These are phyloP conservation scores for Endotricha flammealis DNA, from an alignment of 2,888 invertebrate genomes.

Conservation along the genomic window DNA sequence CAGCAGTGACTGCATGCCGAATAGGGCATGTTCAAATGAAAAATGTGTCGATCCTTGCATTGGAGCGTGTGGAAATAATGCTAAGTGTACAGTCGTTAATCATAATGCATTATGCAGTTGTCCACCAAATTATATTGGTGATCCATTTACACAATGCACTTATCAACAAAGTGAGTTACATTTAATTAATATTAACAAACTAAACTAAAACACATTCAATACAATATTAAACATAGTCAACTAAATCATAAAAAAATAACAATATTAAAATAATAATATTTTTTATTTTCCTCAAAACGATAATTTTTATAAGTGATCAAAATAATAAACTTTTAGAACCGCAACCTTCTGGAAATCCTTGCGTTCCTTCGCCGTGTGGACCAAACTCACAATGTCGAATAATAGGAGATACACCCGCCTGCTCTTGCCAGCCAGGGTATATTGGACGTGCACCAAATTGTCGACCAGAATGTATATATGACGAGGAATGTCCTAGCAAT, in stretches of 20 bases:
- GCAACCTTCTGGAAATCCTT: slow-evolving; percentile 83
- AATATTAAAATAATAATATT: slow-evolving; percentile 1
- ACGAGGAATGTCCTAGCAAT: slow-evolving; percentile 90
- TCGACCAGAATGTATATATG: slow-evolving; percentile 90
- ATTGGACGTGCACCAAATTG: slow-evolving; percentile 91
- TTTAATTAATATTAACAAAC: slow-evolving; percentile 7
- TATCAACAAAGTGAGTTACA: slow-evolving; percentile 81
- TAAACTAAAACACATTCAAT: neutral
- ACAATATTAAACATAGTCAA: neutral
- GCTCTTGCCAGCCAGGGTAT: slow-evolving; percentile 87
- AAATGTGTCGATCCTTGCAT: slow-evolving; percentile 90
- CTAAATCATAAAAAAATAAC: slow-evolving; percentile 2
- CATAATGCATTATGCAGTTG: slow-evolving; percentile 93
- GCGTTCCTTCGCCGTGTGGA: slow-evolving; percentile 90
- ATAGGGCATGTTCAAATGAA: slow-evolving; percentile 87
- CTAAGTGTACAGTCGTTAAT: slow-evolving; percentile 89
- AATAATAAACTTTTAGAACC: slow-evolving; percentile 61
- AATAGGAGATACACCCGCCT: slow-evolving; percentile 86
- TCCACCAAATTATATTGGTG: slow-evolving; percentile 84
- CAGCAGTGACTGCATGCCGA: slow-evolving; percentile 89
- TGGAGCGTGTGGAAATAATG: slow-evolving; percentile 89
- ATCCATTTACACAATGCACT: slow-evolving; percentile 87
- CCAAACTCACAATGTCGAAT: slow-evolving; percentile 89
- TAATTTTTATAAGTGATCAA: too few species aligned
- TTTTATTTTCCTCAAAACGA: too few species aligned